These are phyloP conservation scores for Drosophila ambigua DNA, from an alignment of 1,140 invertebrate genomes.

Conservation along the genomic window DNA sequence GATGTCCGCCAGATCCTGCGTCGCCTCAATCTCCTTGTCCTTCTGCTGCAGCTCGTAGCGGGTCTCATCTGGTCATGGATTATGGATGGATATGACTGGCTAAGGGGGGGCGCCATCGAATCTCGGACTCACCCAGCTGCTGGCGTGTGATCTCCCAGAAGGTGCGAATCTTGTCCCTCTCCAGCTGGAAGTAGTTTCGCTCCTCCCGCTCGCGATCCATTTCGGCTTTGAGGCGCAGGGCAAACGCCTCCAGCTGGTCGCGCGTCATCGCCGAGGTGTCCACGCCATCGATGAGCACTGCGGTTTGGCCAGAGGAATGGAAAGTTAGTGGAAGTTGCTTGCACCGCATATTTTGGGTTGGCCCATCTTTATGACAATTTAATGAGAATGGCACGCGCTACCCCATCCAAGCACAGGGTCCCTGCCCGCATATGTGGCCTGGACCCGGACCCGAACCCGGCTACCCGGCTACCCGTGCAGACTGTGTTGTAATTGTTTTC, in stretches of 20 bases:
- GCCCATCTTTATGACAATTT: constrained; percentile 54
- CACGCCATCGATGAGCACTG: constrained; percentile 93
- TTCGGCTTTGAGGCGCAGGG: constrained; percentile 94
- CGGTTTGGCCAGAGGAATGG: background rate
- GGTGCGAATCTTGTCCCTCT: constrained; percentile 96
- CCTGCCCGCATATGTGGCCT: constrained; percentile 25
- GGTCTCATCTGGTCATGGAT: constrained; percentile 55
- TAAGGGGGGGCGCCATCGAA: too few relatives aligned
- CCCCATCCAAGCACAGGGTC: background rate
- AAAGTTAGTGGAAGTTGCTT: constrained; percentile 14
- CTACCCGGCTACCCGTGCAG: constrained; percentile 19
- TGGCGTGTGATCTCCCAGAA: constrained; percentile 94
- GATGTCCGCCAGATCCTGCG: constrained; percentile 92
- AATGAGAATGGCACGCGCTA: constrained; percentile 55
- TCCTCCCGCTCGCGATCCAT: constrained; percentile 97
- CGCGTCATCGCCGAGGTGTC: constrained; percentile 96
- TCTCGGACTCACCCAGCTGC: constrained; percentile 56
- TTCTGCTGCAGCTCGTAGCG: constrained; percentile 87
- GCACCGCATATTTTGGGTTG: constrained; percentile 31
- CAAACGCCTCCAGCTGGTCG: constrained; percentile 96
- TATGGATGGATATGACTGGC: background rate
- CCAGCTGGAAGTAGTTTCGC: constrained; percentile 97
- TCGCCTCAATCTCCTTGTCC: constrained; percentile 94
- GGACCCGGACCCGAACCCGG: constrained; percentile 15
- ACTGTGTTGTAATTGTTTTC: constrained; percentile 76